Conservation (phyloP, 1,140 invertebrate species). For the Dreissena polymorpha region DNA sequence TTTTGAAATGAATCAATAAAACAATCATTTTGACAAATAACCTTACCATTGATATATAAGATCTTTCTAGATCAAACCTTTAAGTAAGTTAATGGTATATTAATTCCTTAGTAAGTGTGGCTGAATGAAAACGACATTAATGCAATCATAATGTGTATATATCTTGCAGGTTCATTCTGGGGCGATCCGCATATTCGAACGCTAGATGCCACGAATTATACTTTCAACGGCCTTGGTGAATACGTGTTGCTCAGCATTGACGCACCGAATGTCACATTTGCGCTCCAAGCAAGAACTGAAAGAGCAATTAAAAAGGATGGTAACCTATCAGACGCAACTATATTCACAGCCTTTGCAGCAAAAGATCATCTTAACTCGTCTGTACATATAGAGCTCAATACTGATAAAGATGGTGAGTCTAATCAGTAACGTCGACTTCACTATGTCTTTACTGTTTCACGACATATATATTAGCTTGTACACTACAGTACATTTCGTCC, state of each 20-base stretch:
- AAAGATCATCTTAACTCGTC: constrained; percentile 20
- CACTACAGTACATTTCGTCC: no score
- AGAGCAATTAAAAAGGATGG: constrained; percentile 27
- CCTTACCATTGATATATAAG: neutral
- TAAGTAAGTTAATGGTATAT: neutral
- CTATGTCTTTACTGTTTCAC: no score
- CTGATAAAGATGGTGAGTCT: neutral
- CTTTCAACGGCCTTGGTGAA: constrained; percentile 97
- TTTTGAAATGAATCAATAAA: neutral
- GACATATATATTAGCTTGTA: no score
- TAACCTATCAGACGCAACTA: constrained; percentile 24
- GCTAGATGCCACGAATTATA: constrained; percentile 93
- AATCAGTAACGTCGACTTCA: no score
- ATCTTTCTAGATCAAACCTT: neutral
- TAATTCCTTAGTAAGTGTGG: neutral
- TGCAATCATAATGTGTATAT: neutral
- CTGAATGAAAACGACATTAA: neutral
- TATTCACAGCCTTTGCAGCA: constrained; percentile 44
- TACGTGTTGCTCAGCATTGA: constrained; percentile 85
- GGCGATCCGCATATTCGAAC: constrained; percentile 97
- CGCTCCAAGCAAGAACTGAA: constrained; percentile 36
- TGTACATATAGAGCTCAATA: constrained; percentile 16
- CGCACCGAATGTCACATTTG: neutral
- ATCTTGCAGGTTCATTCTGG: constrained; percentile 35
- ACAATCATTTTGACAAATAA: neutral